Conservation (phyloP, 1,140 invertebrate genomes). For the Apis laboriosa region DNA sequence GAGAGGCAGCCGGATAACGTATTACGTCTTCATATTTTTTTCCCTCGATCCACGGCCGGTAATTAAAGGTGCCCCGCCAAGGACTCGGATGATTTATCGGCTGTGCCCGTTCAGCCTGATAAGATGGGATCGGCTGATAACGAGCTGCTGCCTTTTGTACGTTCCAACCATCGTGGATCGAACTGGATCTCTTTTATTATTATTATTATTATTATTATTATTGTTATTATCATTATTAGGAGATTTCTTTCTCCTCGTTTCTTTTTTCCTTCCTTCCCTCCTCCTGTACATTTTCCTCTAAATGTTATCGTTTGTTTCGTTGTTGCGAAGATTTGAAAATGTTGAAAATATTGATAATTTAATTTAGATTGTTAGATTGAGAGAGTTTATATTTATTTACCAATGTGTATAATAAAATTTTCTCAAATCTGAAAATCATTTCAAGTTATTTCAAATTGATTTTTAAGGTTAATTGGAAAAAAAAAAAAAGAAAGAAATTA, state of each 20-base stretch:
- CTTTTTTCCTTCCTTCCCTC: not conserved
- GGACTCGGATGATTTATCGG: constrained; percentile 71
- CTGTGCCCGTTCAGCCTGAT: constrained; percentile 60
- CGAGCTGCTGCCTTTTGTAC: constrained; percentile 56
- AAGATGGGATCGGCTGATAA: constrained; percentile 72
- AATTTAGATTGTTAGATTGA: too few relatives aligned
- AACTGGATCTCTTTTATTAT: constrained; percentile 27
- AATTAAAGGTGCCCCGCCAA: constrained; percentile 75
- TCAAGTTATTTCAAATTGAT: too few relatives aligned
- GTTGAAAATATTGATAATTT: too few relatives aligned
- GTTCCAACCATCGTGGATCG: constrained; percentile 51
- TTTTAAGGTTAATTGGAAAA: too few relatives aligned
- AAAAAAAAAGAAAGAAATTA: not conserved
- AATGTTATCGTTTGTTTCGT: not conserved
- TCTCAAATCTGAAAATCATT: too few relatives aligned
- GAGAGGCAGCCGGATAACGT: constrained; percentile 65
- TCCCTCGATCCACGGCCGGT: constrained; percentile 62
- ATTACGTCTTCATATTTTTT: constrained; percentile 78
- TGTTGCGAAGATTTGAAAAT: too few relatives aligned
- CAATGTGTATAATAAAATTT: too few relatives aligned
- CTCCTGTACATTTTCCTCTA: not conserved
- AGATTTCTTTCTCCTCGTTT: not conserved
- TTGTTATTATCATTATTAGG: not conserved
- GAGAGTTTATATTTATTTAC: too few relatives aligned
- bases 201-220: not conserved